Conservation (phyloP, 1,140 invertebrate genomes). For the Goniozus legneri region DNA sequence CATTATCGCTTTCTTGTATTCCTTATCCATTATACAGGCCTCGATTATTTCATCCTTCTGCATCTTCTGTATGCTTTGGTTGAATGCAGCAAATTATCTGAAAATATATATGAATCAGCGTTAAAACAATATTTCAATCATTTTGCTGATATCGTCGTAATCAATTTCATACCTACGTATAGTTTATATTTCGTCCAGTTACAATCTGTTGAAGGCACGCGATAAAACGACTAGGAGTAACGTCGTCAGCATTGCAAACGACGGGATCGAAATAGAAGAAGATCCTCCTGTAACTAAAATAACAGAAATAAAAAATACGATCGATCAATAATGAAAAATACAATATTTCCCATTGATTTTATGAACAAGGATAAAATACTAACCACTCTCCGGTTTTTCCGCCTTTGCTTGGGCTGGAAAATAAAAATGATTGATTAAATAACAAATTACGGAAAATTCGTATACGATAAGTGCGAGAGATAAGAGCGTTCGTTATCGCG, state of each 20-base stretch:
- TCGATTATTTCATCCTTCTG: too few relatives aligned
- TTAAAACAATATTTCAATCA: not conserved
- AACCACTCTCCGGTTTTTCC: constrained; percentile 13
- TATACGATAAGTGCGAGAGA: too few relatives aligned
- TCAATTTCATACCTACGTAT: constrained; percentile 30
- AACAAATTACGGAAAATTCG: too few relatives aligned
- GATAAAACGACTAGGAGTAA: constrained; percentile 39
- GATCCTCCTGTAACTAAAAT: constrained; percentile 23
- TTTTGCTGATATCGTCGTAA: not conserved
- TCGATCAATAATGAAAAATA: too few relatives aligned
- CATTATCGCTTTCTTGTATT: too few relatives aligned
- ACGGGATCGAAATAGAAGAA: constrained; percentile 12
- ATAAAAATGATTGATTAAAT: too few relatives aligned
- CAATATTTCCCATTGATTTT: too few relatives aligned
- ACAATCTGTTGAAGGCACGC: constrained; percentile 36
- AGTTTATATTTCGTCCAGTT: constrained; percentile 33
- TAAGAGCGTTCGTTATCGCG: too few relatives aligned
- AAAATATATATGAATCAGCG: not conserved
- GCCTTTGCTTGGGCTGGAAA: too few relatives aligned
- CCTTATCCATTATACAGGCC: too few relatives aligned
- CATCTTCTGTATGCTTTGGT: constrained; percentile 45
- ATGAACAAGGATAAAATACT: too few relatives aligned
- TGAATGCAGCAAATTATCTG: constrained; percentile 49
- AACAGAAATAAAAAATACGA: constrained; percentile 7
- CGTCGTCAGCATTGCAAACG: constrained; percentile 19